These are phyloP conservation scores for Apotomis capreana DNA, from an alignment of 2,888 invertebrate species.

Conservation along the genomic window DNA sequence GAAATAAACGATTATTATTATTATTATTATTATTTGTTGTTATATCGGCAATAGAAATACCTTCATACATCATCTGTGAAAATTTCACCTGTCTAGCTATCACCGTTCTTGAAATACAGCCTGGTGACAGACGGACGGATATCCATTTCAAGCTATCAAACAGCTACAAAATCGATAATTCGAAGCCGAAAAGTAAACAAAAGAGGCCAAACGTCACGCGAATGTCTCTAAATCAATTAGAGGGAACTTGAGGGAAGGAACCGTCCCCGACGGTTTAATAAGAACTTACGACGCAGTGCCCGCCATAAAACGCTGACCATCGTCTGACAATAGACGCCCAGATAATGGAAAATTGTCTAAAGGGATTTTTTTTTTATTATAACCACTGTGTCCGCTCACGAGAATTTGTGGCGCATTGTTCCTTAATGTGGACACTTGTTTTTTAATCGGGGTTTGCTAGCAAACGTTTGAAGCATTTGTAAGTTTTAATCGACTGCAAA, in stretches of 20 bases:
- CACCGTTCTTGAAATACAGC: too few relatives aligned
- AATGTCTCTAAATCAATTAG: conserved; percentile 79
- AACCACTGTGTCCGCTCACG: conserved; percentile 68
- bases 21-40: too few relatives aligned
- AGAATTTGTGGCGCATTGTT: conserved; percentile 69
- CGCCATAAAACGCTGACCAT: conserved; percentile 77
- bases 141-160: not conserved
- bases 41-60: too few relatives aligned
- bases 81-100: too few relatives aligned
- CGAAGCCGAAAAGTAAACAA: conserved; percentile 53
- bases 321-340: conserved; percentile 70
- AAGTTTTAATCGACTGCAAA: not conserved
- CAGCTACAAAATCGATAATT: not conserved
- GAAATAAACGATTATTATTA: too few relatives aligned
- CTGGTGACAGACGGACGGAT: too few relatives aligned
- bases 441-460: conserved; percentile 42
- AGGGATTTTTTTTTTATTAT: conserved; percentile 76
- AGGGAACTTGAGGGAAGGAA: conserved; percentile 69
- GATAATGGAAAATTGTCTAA: conserved; percentile 81
- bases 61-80: too few relatives aligned
- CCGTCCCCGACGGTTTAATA: conserved; percentile 75
- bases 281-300: conserved; percentile 73
- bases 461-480: not conserved
- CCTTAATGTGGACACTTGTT: conserved; percentile 49
- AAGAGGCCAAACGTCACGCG: conserved; percentile 61